Base-by-base conservation (phyloP, 2,888 invertebrate species). In the Dicranocentrus wangi region DNA sequence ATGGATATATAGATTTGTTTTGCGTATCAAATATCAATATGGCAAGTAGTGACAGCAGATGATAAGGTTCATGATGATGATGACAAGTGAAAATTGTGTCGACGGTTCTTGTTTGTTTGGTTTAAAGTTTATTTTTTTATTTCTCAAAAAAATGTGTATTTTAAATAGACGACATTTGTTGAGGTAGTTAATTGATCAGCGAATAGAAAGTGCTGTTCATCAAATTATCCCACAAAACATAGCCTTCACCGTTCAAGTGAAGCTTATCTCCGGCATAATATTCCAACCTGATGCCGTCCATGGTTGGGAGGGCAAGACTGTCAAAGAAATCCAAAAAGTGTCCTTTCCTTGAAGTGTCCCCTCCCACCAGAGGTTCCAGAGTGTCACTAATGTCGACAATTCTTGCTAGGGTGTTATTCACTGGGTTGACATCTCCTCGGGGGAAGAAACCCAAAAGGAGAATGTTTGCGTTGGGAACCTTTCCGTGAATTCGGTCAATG, bases 161-260 rank as follows among this genome's bases (percentile, higher is more conserved):
- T n/a, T n/a, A n/a, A n/a, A n/a, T n/a, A n/a, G n/a, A n/a, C n/a
- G n/a, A n/a, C n/a, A n/a, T n/a, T n/a, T n/a, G n/a, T n/a, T n/a
- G n/a, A n/a, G n/a, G n/a, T n/a, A n/a, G n/a, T 60, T 43, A 71
- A 13, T 71, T 43, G 1, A 60, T 25, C 1, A 72, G 72, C 0
- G 43, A 47, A 28, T 71, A 83, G 61, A 83, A 83, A n/a, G 83
- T 83, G 1, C 28, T 23, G 58, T 81, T 83, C 83, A 75, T 76
- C n/a, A 39, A 19, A 13, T 21, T 28, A 21, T 83, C 81, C 83
- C 83, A 83, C 10, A 68, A 32, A 32, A 23, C 25, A 53, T 81
- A 83, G 7, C 83, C 83, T 8, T 19, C 63, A 2, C 5, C 21
- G 27, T 60, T 82, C 25, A 83, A 66, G 47, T 83, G 83, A 19